Evolutionary conservation across 1,140 invertebrate genomes (phyloP).

Genomic region (Potamilus streckersoni): DNA sequence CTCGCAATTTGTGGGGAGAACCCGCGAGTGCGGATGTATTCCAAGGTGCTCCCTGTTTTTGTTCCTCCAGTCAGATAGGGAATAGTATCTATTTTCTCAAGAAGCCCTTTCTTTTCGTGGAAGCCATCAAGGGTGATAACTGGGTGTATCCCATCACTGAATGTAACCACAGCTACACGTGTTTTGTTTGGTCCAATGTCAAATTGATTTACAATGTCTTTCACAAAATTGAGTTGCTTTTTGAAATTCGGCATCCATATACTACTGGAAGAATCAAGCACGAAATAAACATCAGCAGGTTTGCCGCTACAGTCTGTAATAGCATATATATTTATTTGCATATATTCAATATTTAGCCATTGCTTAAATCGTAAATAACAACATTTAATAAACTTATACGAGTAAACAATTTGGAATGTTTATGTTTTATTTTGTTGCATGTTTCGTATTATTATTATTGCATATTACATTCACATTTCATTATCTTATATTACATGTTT

Average conservation of each 20-base stretch:
- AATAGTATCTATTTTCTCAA: slow-evolving; percentile 13
- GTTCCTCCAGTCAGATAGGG: slow-evolving; percentile 39
- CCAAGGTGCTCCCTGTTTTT: slow-evolving; percentile 37
- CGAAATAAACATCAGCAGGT: slow-evolving; percentile 57
- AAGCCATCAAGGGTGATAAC: slow-evolving; percentile 34
- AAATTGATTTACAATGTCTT: slow-evolving; percentile 49
- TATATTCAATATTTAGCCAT: neutral
- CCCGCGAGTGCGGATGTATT: slow-evolving; percentile 32
- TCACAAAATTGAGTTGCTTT: slow-evolving; percentile 48
- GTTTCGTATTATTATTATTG: neutral
- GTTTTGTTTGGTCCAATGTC: slow-evolving; percentile 37
- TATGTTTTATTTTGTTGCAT: neutral
- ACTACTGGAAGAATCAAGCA: slow-evolving; percentile 58
- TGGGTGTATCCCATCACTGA: slow-evolving; percentile 41
- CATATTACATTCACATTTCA: neutral
- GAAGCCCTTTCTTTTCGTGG: slow-evolving; percentile 2
- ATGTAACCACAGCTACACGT: slow-evolving; percentile 45
- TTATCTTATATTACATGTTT: slow-evolving; percentile 10
- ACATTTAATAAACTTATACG: neutral
- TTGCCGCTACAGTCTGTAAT: slow-evolving; percentile 55
- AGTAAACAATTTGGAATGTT: neutral
- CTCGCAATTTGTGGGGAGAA: slow-evolving; percentile 23
- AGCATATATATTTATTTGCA: neutral
- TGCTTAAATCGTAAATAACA: neutral
- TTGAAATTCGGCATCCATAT: slow-evolving; percentile 51